Percentiles rank a stretch among this genome's conserved stretches.
Conservation (phyloP, 2,888 invertebrate genomes). For the Resseliella maxima region DNA sequence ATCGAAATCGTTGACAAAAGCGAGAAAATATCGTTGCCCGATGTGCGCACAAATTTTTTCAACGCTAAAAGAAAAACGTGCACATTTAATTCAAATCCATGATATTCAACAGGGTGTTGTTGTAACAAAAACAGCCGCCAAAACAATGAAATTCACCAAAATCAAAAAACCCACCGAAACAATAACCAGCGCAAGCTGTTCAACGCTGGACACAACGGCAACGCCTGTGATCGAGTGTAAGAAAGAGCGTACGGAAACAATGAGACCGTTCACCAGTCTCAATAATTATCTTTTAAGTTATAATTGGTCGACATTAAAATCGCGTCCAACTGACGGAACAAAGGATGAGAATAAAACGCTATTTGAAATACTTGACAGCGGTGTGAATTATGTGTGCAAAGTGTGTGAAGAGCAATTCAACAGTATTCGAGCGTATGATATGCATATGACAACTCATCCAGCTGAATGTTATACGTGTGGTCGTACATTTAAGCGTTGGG, state of each 20-base stretch:
- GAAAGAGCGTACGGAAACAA: slow-evolving; percentile 14
- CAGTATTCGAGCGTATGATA: slow-evolving; percentile 76
- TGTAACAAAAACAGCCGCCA: slow-evolving; percentile 56
- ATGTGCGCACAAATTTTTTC: slow-evolving; percentile 65
- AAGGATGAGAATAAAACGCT: slow-evolving; percentile 62
- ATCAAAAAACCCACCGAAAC: slow-evolving; percentile 56
- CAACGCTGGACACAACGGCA: slow-evolving; percentile 10
- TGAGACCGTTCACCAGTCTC: slow-evolving; percentile 9
- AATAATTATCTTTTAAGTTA: slow-evolving; percentile 55
- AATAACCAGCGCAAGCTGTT: slow-evolving; percentile 55
- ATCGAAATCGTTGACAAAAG: slow-evolving; percentile 33
- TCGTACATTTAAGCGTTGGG: slow-evolving; percentile 79
- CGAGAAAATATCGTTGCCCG: slow-evolving; percentile 65
- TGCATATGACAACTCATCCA: slow-evolving; percentile 82
- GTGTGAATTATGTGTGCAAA: slow-evolving; percentile 68
- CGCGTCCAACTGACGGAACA: background rate
- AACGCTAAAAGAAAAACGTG: slow-evolving; percentile 66
- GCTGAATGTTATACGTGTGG: slow-evolving; percentile 86
- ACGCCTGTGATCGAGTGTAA: slow-evolving; percentile 31
- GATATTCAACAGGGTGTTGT: slow-evolving; percentile 63
- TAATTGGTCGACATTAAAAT: slow-evolving; percentile 48
- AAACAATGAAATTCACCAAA: slow-evolving; percentile 59
- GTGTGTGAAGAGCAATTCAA: slow-evolving; percentile 76
- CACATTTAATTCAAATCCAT: slow-evolving; percentile 65
- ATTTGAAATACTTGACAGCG: slow-evolving; percentile 63